Percentiles rank a stretch among this genome's conserved stretches.
These are phyloP conservation scores for Pogonognathellus flavescens DNA, from an alignment of 1,140 invertebrate species.

Conservation along the genomic window DNA sequence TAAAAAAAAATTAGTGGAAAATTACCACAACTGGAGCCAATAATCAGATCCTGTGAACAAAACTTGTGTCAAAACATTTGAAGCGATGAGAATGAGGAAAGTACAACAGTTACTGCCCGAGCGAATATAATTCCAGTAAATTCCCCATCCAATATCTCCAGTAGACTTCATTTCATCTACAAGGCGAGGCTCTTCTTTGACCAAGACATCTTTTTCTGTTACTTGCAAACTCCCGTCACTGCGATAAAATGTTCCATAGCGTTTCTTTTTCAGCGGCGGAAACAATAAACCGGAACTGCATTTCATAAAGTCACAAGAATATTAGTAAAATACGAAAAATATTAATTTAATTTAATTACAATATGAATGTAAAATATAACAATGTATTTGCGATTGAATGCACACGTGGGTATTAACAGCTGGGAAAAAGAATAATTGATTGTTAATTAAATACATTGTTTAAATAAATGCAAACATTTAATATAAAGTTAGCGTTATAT, in stretches of 20 bases:
- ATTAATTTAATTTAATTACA: no score
- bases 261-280: constrained; percentile 12
- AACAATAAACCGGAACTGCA: background rate
- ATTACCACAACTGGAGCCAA: constrained; percentile 65
- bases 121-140: constrained; percentile 64
- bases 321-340: no score
- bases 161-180: constrained; percentile 19
- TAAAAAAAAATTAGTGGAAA: background rate
- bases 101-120: constrained; percentile 55
- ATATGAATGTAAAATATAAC: no score
- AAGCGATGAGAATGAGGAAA: constrained; percentile 52
- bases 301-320: no score
- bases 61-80: constrained; percentile 59
- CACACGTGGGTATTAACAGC: no score
- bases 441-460: no score
- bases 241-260: constrained; percentile 28
- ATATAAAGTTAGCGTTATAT: no score
- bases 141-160: constrained; percentile 48
- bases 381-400: no score
- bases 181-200: background rate
- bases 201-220: background rate
- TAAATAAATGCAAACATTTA: no score
- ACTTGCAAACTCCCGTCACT: background rate
- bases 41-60: constrained; percentile 66
- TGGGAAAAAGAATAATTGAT: no score